Evolutionary conservation across 2,888 invertebrate species (phyloP).

Genomic region (Seira musarum): DNA sequence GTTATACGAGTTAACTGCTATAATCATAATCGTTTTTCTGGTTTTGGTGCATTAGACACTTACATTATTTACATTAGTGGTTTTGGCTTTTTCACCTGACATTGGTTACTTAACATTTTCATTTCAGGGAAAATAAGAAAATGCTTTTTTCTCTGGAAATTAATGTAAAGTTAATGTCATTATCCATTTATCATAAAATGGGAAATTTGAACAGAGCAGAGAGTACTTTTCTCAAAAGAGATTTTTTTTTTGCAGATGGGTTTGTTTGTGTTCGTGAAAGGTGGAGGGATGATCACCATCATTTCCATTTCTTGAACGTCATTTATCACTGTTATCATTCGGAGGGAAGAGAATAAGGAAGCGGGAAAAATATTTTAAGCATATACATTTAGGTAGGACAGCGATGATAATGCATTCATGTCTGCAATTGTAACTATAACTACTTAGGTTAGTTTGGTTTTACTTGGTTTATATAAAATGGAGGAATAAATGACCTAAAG

Average conservation of each 20-base stretch:
- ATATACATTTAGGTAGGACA: too few species aligned
- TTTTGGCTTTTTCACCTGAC: background rate
- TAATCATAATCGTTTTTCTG: too few species aligned
- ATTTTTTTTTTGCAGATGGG: background rate
- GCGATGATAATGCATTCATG: too few species aligned
- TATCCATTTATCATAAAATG: constrained; percentile 53
- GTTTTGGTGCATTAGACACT: background rate
- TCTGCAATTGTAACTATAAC: too few species aligned
- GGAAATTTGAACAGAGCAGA: background rate
- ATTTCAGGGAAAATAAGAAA: too few species aligned
- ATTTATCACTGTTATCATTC: background rate
- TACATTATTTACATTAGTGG: background rate
- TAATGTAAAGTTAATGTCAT: constrained; percentile 51
- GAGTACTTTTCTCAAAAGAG: background rate
- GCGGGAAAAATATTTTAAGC: too few species aligned
- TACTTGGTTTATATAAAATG: too few species aligned
- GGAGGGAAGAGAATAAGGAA: background rate
- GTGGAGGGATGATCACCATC: background rate
- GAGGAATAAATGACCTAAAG: background rate
- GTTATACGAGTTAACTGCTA: too few species aligned
- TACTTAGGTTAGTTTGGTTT: too few species aligned
- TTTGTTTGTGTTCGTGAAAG: constrained; percentile 6
- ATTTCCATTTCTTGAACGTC: constrained; percentile 6
- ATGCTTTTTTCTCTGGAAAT: constrained; percentile 14
- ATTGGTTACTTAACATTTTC: background rate